These are phyloP conservation scores for Camelus dromedarius DNA, from an alignment of 2,113 vertebrate species.

Conservation along the genomic window DNA sequence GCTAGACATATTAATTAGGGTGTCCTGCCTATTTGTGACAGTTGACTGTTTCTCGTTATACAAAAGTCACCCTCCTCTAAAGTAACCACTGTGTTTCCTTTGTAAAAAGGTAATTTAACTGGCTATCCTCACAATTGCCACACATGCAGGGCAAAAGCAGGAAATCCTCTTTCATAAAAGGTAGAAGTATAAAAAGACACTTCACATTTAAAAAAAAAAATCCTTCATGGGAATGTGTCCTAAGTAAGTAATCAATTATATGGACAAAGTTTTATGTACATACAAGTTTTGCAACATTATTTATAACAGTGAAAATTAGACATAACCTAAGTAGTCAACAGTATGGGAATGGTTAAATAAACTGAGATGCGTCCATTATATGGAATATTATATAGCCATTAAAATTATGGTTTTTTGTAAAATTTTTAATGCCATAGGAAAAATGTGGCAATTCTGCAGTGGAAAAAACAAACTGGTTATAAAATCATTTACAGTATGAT, in stretches of 20 bases:
- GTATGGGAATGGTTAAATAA: conserved; percentile 71
- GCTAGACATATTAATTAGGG: background rate
- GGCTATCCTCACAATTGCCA: conserved; percentile 61
- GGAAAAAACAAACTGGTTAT: conserved; percentile 52
- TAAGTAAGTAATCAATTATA: conserved; percentile 73
- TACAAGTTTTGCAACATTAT: conserved; percentile 57
- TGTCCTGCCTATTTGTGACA: background rate
- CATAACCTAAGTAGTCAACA: conserved; percentile 61
- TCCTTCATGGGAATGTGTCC: conserved; percentile 62
- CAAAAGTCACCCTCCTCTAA: conserved; percentile 56
- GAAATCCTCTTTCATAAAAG: conserved; percentile 72
- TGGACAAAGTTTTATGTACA: conserved; percentile 73
- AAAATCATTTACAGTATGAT: conserved; percentile 68
- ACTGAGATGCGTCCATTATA: conserved; percentile 63
- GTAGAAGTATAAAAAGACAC: conserved; percentile 51
- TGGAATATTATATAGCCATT: conserved; percentile 69
- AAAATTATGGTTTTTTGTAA: conserved; percentile 70
- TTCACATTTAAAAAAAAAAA: conserved; percentile 75
- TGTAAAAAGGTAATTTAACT: conserved; percentile 44
- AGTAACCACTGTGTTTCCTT: conserved; percentile 68
- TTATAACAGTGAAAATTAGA: conserved; percentile 67
- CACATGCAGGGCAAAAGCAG: conserved; percentile 74
- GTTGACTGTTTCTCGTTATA: background rate
- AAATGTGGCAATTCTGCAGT: conserved; percentile 68
- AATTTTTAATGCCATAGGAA: conserved; percentile 65